phyloP scores from a whole-genome alignment of 2,888 invertebrate species.

The Yponomeuta cagnagella region DNA sequence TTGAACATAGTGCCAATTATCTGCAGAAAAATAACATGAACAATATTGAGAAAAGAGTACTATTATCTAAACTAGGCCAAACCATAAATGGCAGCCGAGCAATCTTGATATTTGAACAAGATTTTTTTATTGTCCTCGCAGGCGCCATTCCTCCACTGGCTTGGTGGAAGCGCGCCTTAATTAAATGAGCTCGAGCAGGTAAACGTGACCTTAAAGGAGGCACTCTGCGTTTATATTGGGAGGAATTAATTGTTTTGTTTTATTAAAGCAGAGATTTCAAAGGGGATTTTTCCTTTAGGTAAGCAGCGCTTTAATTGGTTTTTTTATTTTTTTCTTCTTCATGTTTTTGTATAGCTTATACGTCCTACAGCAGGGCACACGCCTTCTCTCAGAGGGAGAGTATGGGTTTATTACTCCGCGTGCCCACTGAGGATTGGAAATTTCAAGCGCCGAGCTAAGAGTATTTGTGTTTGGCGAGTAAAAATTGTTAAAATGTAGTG shows the following conservation, averaged over 20 bases:
- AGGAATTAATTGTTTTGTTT: not conserved
- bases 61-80: not conserved
- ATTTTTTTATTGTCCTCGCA: conserved; percentile 14
- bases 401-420: too few species aligned
- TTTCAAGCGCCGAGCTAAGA: too few species aligned
- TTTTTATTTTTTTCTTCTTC: too few species aligned
- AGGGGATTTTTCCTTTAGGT: too few species aligned
- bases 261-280: not conserved
- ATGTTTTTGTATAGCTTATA: too few species aligned
- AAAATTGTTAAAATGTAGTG: too few species aligned
- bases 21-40: not conserved
- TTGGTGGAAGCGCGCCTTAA: conserved; percentile 13
- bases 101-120: conserved; percentile 13
- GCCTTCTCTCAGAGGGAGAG: too few species aligned
- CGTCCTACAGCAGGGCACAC: too few species aligned
- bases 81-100: not conserved
- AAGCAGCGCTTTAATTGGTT: too few species aligned
- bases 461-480: too few species aligned
- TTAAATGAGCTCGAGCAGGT: conserved; percentile 17
- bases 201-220: not conserved
- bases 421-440: too few species aligned
- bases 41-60: not conserved
- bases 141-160: not conserved
- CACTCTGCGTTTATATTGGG: not conserved
- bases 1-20: not conserved